Evolutionary conservation across 2,113 vertebrate species (phyloP).

Genomic region (Ornithorhynchus anatinus): DNA sequence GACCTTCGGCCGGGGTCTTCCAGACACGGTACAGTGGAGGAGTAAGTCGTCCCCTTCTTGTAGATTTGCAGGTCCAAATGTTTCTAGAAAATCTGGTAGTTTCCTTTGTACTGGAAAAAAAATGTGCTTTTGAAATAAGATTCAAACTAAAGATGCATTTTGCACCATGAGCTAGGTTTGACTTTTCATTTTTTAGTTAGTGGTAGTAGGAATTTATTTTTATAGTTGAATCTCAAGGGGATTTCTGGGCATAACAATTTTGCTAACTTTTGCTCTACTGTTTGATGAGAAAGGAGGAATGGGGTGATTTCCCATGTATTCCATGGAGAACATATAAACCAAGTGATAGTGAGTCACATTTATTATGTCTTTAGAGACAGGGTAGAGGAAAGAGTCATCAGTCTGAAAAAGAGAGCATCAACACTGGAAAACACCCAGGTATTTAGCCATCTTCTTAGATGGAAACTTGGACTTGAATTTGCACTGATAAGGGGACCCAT

Average conservation of each 20-base stretch:
- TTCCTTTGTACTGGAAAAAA: slow-evolving; percentile 48
- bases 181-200: neutral
- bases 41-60: slow-evolving; percentile 61
- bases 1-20: slow-evolving; percentile 42
- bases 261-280: neutral
- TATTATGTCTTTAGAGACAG: no score
- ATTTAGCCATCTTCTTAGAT: no score
- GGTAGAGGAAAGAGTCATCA: no score
- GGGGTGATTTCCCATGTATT: neutral
- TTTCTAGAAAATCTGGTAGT: slow-evolving; percentile 43
- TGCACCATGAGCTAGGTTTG: neutral
- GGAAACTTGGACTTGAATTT: no score
- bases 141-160: no score
- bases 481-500: no score
- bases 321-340: no score
- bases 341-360: no score
- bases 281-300: neutral
- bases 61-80: slow-evolving; percentile 40
- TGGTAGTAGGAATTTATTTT: neutral
- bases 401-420: no score
- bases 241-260: neutral
- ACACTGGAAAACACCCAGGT: no score
- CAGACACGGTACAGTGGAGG: slow-evolving; percentile 38
- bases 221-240: neutral
- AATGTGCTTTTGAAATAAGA: neutral